Percentiles rank a stretch among this genome's conserved stretches.
phyloP scores from a whole-genome alignment of 2,113 vertebrate species.

The Scomber scombrus region DNA sequence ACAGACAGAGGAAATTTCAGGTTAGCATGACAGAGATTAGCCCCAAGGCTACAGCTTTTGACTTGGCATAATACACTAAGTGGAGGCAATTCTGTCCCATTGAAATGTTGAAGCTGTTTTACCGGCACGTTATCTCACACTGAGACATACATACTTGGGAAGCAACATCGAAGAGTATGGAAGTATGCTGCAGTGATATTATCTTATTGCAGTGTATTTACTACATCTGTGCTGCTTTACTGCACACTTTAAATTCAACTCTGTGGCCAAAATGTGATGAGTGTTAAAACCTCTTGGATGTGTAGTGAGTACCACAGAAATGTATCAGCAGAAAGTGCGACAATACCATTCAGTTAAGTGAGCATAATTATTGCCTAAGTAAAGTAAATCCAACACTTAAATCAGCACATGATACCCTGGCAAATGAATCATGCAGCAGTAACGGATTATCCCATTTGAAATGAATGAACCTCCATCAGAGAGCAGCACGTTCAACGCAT shows the following conservation, averaged over 20 bases:
- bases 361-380: conserved; percentile 41
- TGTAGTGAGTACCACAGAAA: neutral
- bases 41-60: conserved; percentile 35
- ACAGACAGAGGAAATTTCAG: conserved; percentile 33
- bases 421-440: conserved; percentile 33
- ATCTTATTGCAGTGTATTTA: conserved; percentile 6
- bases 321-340: conserved; percentile 1
- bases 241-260: neutral
- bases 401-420: neutral
- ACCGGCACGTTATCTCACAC: conserved; percentile 18
- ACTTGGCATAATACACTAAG: conserved; percentile 4
- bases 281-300: conserved; percentile 3
- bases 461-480: conserved; percentile 32
- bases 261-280: neutral
- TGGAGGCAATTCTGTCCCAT: conserved; percentile 14
- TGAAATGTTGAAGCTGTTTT: conserved; percentile 13
- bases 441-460: conserved; percentile 51
- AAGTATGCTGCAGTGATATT: neutral
- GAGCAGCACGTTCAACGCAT: conserved; percentile 35
- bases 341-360: conserved; percentile 24
- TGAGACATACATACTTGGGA: neutral
- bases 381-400: conserved; percentile 51
- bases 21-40: conserved; percentile 34
- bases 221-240: neutral
- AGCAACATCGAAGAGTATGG: neutral